Conservation (phyloP, 2,797 vertebrate species). For the Halcyon smyrnensis region DNA sequence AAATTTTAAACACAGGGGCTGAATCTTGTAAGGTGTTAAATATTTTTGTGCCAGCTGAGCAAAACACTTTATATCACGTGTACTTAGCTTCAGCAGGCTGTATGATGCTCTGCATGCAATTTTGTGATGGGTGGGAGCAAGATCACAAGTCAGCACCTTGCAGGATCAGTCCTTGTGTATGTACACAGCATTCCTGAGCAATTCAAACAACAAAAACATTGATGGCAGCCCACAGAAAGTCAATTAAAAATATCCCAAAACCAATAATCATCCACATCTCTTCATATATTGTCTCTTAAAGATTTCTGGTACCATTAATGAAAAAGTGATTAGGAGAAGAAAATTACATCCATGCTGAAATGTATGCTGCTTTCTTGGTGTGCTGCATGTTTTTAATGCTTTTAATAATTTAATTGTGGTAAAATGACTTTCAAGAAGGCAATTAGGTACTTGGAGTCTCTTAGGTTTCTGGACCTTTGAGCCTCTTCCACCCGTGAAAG, state of each 20-base stretch:
- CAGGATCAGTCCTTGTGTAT: not conserved
- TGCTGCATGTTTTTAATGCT: not conserved
- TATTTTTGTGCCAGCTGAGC: not conserved
- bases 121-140: not conserved
- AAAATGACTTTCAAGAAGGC: not conserved
- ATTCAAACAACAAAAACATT: not conserved
- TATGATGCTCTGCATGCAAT: not conserved
- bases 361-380: not conserved
- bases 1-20: not conserved
- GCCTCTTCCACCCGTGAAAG: not conserved
- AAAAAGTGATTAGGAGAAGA: not conserved
- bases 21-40: not conserved
- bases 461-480: not conserved
- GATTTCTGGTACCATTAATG: not conserved
- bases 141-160: not conserved
- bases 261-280: not conserved
- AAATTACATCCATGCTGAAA: not conserved
- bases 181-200: not conserved
- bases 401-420: too few species aligned
- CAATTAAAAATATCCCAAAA: not conserved
- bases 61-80: fast-evolving
- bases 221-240: not conserved
- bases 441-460: not conserved
- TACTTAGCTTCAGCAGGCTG: not conserved
- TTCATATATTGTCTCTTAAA: not conserved